Evolutionary conservation across 2,797 vertebrate genomes (phyloP).

Genomic region (Enteromius treurensis): DNA sequence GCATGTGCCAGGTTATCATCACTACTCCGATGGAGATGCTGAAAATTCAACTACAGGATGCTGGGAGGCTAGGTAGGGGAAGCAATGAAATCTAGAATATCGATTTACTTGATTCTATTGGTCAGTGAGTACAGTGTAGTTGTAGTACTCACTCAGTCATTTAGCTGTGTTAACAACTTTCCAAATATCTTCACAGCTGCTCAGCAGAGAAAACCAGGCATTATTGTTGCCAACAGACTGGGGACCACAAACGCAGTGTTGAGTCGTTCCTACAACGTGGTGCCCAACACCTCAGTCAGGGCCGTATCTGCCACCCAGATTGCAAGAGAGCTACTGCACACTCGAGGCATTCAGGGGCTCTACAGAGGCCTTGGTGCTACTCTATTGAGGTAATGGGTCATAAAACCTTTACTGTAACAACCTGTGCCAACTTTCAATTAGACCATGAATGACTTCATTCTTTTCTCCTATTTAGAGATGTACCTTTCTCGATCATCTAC

Average conservation of each 20-base stretch:
- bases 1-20: conserved; percentile 84
- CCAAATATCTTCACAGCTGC: conserved; percentile 65
- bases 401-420: not conserved
- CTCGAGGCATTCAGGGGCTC: conserved; percentile 81
- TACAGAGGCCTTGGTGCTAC: conserved; percentile 86
- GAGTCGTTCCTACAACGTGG: conserved; percentile 80
- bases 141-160: not conserved
- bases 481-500: conserved; percentile 85
- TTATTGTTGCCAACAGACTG: conserved; percentile 74
- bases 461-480: conserved; percentile 73
- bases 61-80: conserved; percentile 79
- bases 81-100: not conserved
- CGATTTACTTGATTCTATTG: not conserved
- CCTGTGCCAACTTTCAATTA: not conserved
- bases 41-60: conserved; percentile 87
- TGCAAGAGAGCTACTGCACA: conserved; percentile 77
- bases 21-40: conserved; percentile 90
- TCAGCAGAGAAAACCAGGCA: conserved; percentile 77
- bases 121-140: not conserved
- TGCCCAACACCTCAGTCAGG: conserved; percentile 61
- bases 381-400: conserved; percentile 76
- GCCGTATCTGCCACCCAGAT: conserved; percentile 81
- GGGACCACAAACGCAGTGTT: conserved; percentile 73
- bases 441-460: not conserved
- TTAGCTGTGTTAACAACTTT: not conserved